These are phyloP conservation scores for Drosophila subquinaria DNA, from an alignment of 2,888 invertebrate species.

Conservation along the genomic window DNA sequence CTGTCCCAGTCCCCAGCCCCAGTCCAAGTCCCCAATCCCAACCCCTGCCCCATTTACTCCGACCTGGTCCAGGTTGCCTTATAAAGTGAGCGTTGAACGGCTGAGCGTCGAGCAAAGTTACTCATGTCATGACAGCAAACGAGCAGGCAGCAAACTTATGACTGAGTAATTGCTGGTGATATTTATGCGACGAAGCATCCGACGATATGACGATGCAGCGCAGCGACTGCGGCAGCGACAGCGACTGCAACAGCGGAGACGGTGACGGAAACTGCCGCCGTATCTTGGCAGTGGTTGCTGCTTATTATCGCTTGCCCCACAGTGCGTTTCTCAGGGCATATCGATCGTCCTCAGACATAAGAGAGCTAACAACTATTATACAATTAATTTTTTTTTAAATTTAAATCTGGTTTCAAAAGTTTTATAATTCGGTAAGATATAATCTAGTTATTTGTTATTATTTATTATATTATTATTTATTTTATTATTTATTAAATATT, in stretches of 20 bases:
- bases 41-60: neutral
- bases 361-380: too few relatives aligned
- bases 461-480: too few relatives aligned
- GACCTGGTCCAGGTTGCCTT: slow-evolving; percentile 54
- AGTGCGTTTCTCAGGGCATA: slow-evolving; percentile 61
- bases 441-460: too few relatives aligned
- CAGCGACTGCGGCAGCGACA: slow-evolving; percentile 23
- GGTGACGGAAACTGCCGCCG: slow-evolving; percentile 51
- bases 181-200: slow-evolving; percentile 85
- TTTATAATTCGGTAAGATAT: too few relatives aligned
- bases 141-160: slow-evolving; percentile 83
- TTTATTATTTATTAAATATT: too few relatives aligned
- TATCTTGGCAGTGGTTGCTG: slow-evolving; percentile 49
- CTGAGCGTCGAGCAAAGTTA: slow-evolving; percentile 70
- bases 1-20: neutral
- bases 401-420: too few relatives aligned
- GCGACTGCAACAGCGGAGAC: slow-evolving; percentile 16
- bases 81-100: slow-evolving; percentile 68
- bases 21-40: neutral
- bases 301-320: slow-evolving; percentile 69
- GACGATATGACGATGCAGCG: slow-evolving; percentile 58
- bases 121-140: slow-evolving; percentile 81
- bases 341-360: slow-evolving; percentile 25
- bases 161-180: slow-evolving; percentile 85
- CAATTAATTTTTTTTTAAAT: too few relatives aligned